Conservation (phyloP, 2,888 invertebrate species). For the Cheilosia grossa region DNA sequence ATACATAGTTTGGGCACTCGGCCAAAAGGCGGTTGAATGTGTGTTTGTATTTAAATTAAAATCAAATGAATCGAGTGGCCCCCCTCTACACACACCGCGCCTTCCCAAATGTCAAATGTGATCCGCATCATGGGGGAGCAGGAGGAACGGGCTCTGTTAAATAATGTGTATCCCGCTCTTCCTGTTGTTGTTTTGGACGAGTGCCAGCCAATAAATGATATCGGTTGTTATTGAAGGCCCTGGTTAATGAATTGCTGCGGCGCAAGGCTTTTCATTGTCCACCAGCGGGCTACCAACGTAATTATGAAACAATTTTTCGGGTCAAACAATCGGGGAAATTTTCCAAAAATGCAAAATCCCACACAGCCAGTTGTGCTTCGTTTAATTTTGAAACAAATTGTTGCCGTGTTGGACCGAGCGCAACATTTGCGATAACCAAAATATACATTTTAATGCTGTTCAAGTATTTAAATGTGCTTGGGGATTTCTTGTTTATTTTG, state of each 20-base stretch:
- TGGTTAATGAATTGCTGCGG: conserved; percentile 42
- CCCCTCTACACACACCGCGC: neutral
- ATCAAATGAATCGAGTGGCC: conserved; percentile 4
- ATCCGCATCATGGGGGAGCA: conserved; percentile 14
- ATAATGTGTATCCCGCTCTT: neutral
- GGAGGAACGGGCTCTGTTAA: neutral
- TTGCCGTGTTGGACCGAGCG: neutral
- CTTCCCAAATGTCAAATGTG: conserved; percentile 42
- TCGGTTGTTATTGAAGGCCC: conserved; percentile 43
- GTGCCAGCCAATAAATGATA: conserved; percentile 53
- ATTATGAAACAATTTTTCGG: conserved; percentile 16
- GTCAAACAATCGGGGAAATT: neutral
- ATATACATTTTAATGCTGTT: conserved; percentile 3
- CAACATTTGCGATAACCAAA: conserved; percentile 23
- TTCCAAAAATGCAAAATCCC: neutral
- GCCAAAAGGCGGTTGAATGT: conserved; percentile 49
- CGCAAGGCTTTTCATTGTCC: neutral
- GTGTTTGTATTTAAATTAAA: conserved; percentile 45
- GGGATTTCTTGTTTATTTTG: conserved; percentile 2
- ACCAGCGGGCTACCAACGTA: neutral
- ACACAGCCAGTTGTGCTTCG: neutral
- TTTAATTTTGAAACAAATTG: conserved; percentile 35
- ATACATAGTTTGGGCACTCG: conserved; percentile 41
- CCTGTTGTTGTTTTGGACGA: conserved; percentile 37
- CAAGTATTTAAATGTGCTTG: neutral